Conservation (phyloP, 2,113 vertebrate species). For the Sander lucioperca region DNA sequence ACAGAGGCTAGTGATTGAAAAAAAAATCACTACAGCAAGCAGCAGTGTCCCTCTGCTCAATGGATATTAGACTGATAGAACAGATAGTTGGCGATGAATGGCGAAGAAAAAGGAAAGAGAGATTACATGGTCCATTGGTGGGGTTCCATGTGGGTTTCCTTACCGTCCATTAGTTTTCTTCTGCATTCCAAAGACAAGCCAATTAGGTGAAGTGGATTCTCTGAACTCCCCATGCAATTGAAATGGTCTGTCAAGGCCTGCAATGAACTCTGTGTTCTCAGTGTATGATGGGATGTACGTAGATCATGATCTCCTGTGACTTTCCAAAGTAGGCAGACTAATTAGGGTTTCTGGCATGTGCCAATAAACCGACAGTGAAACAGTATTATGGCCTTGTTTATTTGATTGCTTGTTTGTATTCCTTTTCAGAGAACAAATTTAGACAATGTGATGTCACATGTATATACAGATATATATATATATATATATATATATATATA, state of each 20-base stretch:
- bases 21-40: slow-evolving; percentile 14
- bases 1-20: slow-evolving; percentile 52
- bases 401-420: not conserved
- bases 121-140: not conserved
- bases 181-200: slow-evolving; percentile 1
- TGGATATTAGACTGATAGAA: slow-evolving; percentile 20
- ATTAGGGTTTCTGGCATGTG: not conserved
- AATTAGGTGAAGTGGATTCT: slow-evolving; percentile 10
- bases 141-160: slow-evolving; percentile 1
- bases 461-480: not conserved
- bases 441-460: not conserved
- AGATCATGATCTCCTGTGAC: not conserved
- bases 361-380: not conserved
- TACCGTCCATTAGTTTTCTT: not conserved
- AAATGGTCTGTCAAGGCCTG: not conserved
- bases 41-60: slow-evolving; percentile 8
- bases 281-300: not conserved
- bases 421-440: not conserved
- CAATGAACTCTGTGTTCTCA: not conserved
- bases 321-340: not conserved
- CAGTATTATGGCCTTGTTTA: not conserved
- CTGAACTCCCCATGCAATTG: not conserved
- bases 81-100: slow-evolving; percentile 28
- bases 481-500: too few relatives aligned
- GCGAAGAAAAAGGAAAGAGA: not conserved